Evolutionary conservation across 2,113 vertebrate genomes (phyloP).

Genomic region (Octodon degus): DNA sequence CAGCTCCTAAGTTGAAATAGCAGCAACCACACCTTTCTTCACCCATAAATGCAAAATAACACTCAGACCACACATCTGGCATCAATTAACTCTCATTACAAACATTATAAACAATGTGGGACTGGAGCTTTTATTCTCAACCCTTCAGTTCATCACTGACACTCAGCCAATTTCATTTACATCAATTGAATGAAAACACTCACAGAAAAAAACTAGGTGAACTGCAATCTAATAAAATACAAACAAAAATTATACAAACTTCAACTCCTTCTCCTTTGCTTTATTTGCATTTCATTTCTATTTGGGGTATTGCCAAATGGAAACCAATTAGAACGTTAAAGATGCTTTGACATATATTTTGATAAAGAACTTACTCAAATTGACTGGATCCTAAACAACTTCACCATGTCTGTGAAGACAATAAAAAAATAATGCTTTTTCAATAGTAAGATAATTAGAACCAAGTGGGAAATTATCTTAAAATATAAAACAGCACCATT

Average conservation of each 20-base stretch:
- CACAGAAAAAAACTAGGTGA: constrained; percentile 33
- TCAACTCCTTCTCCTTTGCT: not conserved
- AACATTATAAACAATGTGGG: constrained; percentile 62
- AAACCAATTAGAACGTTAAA: constrained; percentile 53
- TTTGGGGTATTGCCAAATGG: constrained; percentile 26
- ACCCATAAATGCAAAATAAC: constrained; percentile 51
- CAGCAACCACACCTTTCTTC: constrained; percentile 52
- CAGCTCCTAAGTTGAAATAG: constrained; percentile 55
- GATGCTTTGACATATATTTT: constrained; percentile 59
- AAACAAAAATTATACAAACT: not conserved
- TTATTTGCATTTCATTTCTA: not conserved
- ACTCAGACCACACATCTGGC: constrained; percentile 56
- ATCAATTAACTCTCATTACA: constrained; percentile 81
- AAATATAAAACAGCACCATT: constrained; percentile 52
- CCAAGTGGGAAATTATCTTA: constrained; percentile 57
- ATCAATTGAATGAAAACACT: constrained; percentile 57
- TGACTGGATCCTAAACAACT: constrained; percentile 21
- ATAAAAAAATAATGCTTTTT: constrained; percentile 40
- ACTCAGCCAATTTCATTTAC: constrained; percentile 61
- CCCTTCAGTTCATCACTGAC: not conserved
- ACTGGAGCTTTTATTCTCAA: constrained; percentile 20
- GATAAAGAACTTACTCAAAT: constrained; percentile 47
- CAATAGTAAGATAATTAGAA: constrained; percentile 63
- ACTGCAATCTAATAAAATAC: not conserved
- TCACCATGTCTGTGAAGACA: not conserved